Evolutionary conservation across 2,113 vertebrate species (phyloP).

Genomic region (Tragelaphus imberbis): DNA sequence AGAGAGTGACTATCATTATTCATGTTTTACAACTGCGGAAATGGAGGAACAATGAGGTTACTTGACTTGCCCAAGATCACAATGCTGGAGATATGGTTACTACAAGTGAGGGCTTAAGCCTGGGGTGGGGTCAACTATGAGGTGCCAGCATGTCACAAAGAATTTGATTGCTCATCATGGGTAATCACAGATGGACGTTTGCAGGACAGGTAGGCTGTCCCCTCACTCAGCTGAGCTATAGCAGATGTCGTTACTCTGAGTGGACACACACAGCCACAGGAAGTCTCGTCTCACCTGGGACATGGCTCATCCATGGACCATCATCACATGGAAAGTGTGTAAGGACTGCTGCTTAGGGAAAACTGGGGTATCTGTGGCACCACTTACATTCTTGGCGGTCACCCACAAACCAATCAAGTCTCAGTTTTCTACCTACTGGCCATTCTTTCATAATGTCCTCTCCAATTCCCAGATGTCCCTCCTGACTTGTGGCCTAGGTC

Average conservation of each 20-base stretch:
- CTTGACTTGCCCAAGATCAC: background rate
- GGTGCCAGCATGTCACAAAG: background rate
- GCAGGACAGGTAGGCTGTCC: background rate
- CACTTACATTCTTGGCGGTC: background rate
- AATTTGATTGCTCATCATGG: background rate
- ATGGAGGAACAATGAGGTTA: rapidly evolving
- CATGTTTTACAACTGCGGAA: background rate
- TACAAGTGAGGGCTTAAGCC: background rate
- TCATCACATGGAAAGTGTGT: background rate
- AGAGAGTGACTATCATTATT: background rate
- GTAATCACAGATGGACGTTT: background rate
- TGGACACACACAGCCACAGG: background rate
- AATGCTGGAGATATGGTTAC: background rate
- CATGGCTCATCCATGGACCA: background rate
- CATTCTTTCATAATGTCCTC: background rate
- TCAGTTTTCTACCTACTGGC: background rate
- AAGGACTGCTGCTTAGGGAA: background rate
- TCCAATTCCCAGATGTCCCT: background rate
- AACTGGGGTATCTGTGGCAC: background rate
- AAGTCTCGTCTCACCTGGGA: background rate
- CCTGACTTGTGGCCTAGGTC: background rate
- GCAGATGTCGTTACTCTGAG: background rate
- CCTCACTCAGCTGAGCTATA: background rate
- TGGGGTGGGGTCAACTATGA: background rate
- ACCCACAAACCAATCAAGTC: background rate